phyloP scores from a whole-genome alignment of 2,113 vertebrate species.

The Chlamydotis undulata region DNA sequence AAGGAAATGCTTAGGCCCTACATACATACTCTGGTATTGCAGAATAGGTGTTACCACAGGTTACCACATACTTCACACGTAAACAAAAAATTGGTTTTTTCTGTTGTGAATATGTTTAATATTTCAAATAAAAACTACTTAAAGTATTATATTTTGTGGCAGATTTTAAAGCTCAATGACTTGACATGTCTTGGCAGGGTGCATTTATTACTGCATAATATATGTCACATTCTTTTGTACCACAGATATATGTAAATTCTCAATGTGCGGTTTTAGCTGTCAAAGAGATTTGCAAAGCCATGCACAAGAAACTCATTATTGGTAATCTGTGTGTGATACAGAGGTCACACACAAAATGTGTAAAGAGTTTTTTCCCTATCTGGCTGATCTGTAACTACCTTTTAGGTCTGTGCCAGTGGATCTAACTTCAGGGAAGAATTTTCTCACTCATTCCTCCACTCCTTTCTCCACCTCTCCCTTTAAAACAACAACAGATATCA shows the following conservation, averaged over 20 bases:
- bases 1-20: background rate
- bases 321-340: background rate
- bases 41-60: background rate
- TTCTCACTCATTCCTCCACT: background rate
- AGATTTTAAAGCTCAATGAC: background rate
- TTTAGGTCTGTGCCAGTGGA: background rate
- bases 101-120: background rate
- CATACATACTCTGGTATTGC: background rate
- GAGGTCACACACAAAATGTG: background rate
- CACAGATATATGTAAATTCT: background rate
- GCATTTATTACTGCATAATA: background rate
- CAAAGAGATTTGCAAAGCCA: background rate
- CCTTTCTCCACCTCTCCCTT: background rate
- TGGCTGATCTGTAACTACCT: background rate
- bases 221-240: background rate
- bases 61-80: background rate
- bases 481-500: background rate
- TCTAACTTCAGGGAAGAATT: background rate
- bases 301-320: background rate
- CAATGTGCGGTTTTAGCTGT: background rate
- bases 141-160: background rate
- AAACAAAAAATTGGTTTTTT: background rate
- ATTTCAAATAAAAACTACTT: background rate
- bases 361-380: background rate
- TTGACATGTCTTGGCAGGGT: background rate